phyloP scores from a whole-genome alignment of 2,797 vertebrate species.

The Lacerta agilis region DNA sequence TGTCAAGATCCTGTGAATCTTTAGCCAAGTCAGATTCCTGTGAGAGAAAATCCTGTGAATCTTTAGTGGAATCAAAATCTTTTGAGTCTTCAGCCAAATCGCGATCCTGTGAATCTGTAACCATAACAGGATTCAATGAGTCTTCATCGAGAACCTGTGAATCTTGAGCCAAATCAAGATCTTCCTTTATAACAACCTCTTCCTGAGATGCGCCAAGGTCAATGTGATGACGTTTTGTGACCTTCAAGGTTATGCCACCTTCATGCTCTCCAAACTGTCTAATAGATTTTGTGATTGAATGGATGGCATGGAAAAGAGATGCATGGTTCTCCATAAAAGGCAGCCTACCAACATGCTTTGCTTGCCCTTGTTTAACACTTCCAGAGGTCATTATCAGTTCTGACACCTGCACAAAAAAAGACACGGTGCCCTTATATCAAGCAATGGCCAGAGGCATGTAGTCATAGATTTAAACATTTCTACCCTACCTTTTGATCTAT shows the following conservation, averaged over 20 bases:
- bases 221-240: not conserved
- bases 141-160: not conserved
- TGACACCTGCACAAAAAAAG: conserved; percentile 3
- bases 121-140: not conserved
- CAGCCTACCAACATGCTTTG: not conserved
- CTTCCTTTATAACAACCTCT: conserved; percentile 22
- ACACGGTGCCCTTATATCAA: not conserved
- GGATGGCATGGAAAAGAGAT: not conserved
- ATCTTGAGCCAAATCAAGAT: not conserved
- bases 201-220: not conserved
- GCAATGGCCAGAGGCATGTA: not conserved
- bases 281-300: not conserved
- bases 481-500: not conserved
- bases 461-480: not conserved
- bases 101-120: not conserved
- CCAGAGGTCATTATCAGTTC: not conserved
- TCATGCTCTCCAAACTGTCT: not conserved
- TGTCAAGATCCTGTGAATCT: not conserved
- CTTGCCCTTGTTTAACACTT: conserved; percentile 2
- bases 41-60: not conserved
- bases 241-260: not conserved
- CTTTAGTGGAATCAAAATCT: accelerated
- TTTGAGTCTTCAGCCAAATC: not conserved
- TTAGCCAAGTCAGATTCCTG: not conserved
- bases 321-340: conserved; percentile 3